Base-by-base conservation (phyloP, 1,140 invertebrate species). In the Temnothorax longispinosus region DNA sequence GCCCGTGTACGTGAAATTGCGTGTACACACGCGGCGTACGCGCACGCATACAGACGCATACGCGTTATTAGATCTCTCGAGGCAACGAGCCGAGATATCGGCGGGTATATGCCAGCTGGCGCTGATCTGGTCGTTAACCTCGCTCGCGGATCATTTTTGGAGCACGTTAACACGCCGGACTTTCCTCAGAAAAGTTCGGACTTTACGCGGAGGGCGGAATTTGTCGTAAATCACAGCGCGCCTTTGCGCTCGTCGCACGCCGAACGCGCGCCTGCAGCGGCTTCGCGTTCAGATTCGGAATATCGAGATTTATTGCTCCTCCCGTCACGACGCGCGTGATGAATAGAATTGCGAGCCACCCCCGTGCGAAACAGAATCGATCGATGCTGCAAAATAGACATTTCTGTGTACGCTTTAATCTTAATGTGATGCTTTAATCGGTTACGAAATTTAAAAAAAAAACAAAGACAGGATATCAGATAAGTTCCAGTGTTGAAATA, bases 81-180 rank as follows among this genome's bases (percentile, higher is more conserved):
- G 78, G 81, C 81, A 52, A 62, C 86, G 75, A 85, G 88, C 56
- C 72, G 86, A 88, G 87, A 88, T 91, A 91, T 91, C 88, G 89
- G 87, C 71, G 89, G 81, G 76, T 86, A 88, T 81, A 75, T 85
- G 86, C 76, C 89, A 91, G 89, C 89, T 90, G 89, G 74, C 65
- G 76, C 65, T 67, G 89, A 90, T 91, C 87, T 90, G 89, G 89
- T 91, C 89, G 89, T 91, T 91, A 90, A 91, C 89, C 89, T 74
- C 89, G 76, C 60, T 7, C 86, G 80, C 89, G 89, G 77, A 91
- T 91, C 89, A 91, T 90, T 91, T 90, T 90, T 88, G 81, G 87
- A 91, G 78, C 89, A 7, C 50, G 13, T 78, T 64, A 71, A 80
- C 60, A 62, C 27, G 27, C 38, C 62, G 54, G 67, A 82, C 69